Conservation (phyloP, 2,888 invertebrate species). For the Athalia cordata region DNA sequence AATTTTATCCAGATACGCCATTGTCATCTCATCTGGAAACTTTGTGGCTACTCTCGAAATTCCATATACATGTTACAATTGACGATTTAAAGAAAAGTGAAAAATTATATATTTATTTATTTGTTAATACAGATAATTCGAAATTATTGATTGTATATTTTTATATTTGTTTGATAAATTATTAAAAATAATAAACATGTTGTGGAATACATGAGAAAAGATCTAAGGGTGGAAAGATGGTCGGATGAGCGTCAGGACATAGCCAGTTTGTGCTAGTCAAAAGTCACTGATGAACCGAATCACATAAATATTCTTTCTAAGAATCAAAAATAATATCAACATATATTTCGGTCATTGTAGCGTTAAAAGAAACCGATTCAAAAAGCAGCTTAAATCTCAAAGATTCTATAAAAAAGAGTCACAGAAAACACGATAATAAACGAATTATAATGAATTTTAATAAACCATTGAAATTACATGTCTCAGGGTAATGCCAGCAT, state of each 20-base stretch:
- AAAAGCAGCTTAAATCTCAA: slow-evolving; percentile 27
- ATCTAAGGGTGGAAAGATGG: slow-evolving; percentile 12
- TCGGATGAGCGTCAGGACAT: slow-evolving; percentile 32
- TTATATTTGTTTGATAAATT: slow-evolving; percentile 40
- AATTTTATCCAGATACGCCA: slow-evolving; percentile 33
- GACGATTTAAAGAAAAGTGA: slow-evolving; percentile 42
- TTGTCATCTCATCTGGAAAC: slow-evolving; percentile 27
- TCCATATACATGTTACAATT: slow-evolving; percentile 29
- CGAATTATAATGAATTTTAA: slow-evolving; percentile 24
- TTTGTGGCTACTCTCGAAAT: slow-evolving; percentile 36
- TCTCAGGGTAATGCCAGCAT: slow-evolving; percentile 56
- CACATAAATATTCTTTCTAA: background rate
- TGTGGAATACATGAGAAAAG: slow-evolving; percentile 32
- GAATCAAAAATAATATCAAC: background rate
- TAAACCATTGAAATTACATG: slow-evolving; percentile 53
- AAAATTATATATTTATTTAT: slow-evolving; percentile 44
- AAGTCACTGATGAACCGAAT: slow-evolving; percentile 29
- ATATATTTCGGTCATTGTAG: background rate
- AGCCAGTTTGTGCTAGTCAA: slow-evolving; percentile 45
- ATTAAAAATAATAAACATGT: slow-evolving; percentile 17
- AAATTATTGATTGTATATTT: slow-evolving; percentile 42
- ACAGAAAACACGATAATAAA: slow-evolving; percentile 25
- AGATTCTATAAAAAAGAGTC: slow-evolving; percentile 12
- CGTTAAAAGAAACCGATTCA: background rate
- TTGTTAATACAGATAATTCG: slow-evolving; percentile 19